Conservation (phyloP, 2,797 vertebrate genomes). For the Serranus cabrilla region DNA sequence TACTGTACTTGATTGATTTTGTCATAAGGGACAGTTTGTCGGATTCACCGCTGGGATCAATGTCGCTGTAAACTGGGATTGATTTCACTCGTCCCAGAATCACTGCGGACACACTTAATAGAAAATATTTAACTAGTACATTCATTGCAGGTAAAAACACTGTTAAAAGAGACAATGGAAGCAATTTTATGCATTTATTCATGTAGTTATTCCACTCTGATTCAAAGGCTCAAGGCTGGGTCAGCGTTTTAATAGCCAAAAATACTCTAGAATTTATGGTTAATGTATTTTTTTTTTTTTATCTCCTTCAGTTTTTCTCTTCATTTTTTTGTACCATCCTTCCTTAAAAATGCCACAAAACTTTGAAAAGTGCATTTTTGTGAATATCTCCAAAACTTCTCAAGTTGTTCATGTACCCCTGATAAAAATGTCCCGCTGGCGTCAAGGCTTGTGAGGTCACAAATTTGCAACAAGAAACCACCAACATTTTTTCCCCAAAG, state of each 20-base stretch:
- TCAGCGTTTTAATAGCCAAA: constrained; percentile 88
- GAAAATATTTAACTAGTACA: neutral
- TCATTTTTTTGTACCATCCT: constrained; percentile 85
- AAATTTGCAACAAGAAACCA: constrained; percentile 89
- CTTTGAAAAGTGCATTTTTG: constrained; percentile 89
- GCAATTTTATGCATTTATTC: constrained; percentile 90
- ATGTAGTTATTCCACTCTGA: constrained; percentile 89
- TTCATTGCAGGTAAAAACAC: constrained; percentile 67
- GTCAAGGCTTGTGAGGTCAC: constrained; percentile 87
- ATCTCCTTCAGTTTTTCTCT: constrained; percentile 86
- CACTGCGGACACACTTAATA: neutral
- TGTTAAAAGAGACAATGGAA: constrained; percentile 84
- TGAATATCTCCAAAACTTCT: constrained; percentile 83
- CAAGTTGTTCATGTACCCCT: constrained; percentile 75
- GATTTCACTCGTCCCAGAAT: constrained; percentile 9
- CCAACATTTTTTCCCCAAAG: constrained; percentile 85
- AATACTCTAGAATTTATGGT: constrained; percentile 86
- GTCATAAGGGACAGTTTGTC: constrained; percentile 3
- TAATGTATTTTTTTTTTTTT: constrained; percentile 64
- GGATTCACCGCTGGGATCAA: constrained; percentile 6
- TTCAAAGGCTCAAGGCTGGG: constrained; percentile 88
- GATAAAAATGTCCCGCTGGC: constrained; percentile 80
- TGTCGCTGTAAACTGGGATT: neutral
- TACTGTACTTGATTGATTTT: neutral
- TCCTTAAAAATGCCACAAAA: constrained; percentile 91